Evolutionary conservation across 2,888 invertebrate genomes (phyloP).

Genomic region (Graphium colonna): DNA sequence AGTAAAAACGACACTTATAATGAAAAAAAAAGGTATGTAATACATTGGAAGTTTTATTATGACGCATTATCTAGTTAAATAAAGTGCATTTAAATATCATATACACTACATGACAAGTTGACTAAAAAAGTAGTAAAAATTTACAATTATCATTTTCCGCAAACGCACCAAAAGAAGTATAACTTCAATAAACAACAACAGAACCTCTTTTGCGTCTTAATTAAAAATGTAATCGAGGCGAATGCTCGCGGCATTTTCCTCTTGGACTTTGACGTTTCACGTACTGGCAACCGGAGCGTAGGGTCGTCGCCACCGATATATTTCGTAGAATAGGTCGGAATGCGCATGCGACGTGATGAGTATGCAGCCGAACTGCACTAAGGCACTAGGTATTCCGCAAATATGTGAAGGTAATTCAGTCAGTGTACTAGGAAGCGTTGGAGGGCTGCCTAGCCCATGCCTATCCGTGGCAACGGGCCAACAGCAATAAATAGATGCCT

Average conservation of each 20-base stretch:
- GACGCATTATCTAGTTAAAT: too few species aligned
- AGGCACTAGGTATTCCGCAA: conserved; percentile 48
- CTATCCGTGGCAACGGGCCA: conserved; percentile 55
- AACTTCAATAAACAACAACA: too few species aligned
- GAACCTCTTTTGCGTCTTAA: conserved; percentile 29
- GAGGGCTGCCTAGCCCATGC: conserved; percentile 55
- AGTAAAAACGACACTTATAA: too few species aligned
- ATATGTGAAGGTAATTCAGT: conserved; percentile 51
- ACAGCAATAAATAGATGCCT: conserved; percentile 37
- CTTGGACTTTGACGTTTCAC: conserved; percentile 41
- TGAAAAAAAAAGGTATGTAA: too few species aligned
- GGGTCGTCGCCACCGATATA: conserved; percentile 41
- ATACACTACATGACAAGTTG: too few species aligned
- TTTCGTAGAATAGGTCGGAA: conserved; percentile 42
- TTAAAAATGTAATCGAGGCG: conserved; percentile 36
- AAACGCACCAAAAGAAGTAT: too few species aligned
- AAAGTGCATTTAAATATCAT: too few species aligned
- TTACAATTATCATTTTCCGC: too few species aligned
- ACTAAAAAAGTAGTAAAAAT: too few species aligned
- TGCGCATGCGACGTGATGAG: conserved; percentile 29
- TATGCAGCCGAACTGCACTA: conserved; percentile 39
- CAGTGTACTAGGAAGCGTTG: conserved; percentile 68
- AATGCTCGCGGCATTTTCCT: conserved; percentile 42
- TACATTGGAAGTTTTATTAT: too few species aligned
- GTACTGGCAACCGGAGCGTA: conserved; percentile 27